These are phyloP conservation scores for Machaerirhynchus nigripectus DNA, from an alignment of 2,113 vertebrate genomes.

Conservation along the genomic window DNA sequence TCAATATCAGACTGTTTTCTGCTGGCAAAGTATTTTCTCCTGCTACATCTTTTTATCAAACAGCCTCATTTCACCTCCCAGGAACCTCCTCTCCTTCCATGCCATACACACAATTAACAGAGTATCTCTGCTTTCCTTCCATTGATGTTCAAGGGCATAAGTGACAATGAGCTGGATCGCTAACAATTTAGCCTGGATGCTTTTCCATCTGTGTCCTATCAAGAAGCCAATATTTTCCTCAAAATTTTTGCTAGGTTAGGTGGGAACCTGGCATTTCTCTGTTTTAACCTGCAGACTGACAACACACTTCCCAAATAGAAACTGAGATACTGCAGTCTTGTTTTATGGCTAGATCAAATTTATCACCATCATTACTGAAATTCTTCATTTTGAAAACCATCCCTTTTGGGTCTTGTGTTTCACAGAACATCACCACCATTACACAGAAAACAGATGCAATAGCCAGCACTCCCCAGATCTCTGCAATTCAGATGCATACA, in stretches of 20 bases:
- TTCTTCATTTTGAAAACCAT: neutral
- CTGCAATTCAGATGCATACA: neutral
- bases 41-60: neutral
- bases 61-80: neutral
- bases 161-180: neutral
- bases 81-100: neutral
- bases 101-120: neutral
- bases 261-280: neutral
- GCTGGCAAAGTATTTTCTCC: neutral
- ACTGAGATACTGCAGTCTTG: neutral
- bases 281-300: neutral
- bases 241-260: neutral
- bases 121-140: neutral
- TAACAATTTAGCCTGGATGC: neutral
- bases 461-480: neutral
- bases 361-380: neutral
- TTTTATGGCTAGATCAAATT: neutral
- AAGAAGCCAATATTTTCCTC: neutral
- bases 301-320: neutral
- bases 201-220: neutral
- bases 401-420: neutral
- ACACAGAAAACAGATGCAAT: neutral
- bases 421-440: neutral
- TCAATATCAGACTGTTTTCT: neutral
- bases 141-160: neutral